Conservation (phyloP, 2,113 vertebrate genomes). For the Callorhinus ursinus region DNA sequence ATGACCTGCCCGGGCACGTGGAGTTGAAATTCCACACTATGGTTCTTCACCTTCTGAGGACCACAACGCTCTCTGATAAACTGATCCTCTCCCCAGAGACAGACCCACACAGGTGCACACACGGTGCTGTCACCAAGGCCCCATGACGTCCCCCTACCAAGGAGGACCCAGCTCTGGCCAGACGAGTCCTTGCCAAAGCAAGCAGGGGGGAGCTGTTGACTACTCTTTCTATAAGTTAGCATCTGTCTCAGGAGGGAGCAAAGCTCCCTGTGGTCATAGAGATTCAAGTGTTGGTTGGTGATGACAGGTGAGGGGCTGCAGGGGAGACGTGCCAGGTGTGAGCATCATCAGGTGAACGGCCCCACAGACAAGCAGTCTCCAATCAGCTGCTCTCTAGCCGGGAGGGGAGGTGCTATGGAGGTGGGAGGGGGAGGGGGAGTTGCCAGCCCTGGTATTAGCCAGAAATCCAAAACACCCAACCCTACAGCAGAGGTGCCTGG, state of each 20-base stretch:
- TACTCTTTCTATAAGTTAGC: neutral
- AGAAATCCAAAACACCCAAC: neutral
- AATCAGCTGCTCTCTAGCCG: neutral
- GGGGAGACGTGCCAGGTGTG: neutral
- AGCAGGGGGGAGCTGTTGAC: fast-evolving
- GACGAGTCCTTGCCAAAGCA: neutral
- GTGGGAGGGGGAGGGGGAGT: fast-evolving
- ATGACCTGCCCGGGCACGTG: fast-evolving
- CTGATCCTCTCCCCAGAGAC: neutral
- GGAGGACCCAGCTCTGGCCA: neutral
- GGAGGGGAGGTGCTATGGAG: neutral
- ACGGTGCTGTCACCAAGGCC: neutral
- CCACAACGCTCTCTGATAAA: neutral
- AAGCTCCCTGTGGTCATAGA: neutral
- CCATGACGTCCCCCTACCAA: fast-evolving
- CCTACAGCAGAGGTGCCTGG: neutral
- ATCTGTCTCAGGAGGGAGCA: fast-evolving
- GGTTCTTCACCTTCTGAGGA: neutral
- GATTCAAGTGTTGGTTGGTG: neutral
- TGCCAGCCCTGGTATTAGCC: neutral
- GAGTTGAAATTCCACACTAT: neutral
- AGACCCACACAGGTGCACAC: neutral
- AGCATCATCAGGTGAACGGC: fast-evolving
- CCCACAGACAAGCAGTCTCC: neutral
- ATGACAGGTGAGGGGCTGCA: too few relatives aligned